These are phyloP conservation scores for Anguilla marmorata DNA, from an alignment of 2,797 vertebrate genomes.

Conservation along the genomic window DNA sequence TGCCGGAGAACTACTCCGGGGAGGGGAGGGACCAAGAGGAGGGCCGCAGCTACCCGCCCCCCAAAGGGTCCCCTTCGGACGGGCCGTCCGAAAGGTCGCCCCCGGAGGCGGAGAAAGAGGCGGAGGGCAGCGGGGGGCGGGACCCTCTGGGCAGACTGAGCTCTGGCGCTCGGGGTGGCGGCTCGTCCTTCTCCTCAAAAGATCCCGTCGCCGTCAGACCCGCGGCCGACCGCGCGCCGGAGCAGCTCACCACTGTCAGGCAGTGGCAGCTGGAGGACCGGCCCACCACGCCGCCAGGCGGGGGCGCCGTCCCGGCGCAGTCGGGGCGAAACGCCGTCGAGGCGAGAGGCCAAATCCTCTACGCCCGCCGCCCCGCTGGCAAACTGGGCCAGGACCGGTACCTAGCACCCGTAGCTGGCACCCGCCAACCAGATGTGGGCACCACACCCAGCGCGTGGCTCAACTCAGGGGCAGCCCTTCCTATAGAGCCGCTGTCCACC, in stretches of 20 bases:
- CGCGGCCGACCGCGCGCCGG: conserved; percentile 44
- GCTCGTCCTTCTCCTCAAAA: conserved; percentile 43
- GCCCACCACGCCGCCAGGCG: conserved; percentile 50
- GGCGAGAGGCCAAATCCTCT: conserved; percentile 68
- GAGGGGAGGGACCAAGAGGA: conserved; percentile 68
- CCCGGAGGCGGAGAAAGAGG: conserved; percentile 60
- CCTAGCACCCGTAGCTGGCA: conserved; percentile 30
- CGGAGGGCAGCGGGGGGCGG: conserved; percentile 66
- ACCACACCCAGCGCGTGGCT: conserved; percentile 38
- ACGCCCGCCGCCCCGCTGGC: conserved; percentile 54
- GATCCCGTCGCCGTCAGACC: conserved; percentile 22
- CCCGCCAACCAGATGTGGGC: conserved; percentile 25
- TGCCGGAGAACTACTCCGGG: conserved; percentile 75
- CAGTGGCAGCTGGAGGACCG: conserved; percentile 65
- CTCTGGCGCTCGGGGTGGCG: conserved; percentile 37
- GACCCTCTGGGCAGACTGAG: conserved; percentile 46
- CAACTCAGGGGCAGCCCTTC: conserved; percentile 40
- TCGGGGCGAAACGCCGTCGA: conserved; percentile 53
- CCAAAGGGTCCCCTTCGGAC: conserved; percentile 25
- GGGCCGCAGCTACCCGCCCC: conserved; percentile 41
- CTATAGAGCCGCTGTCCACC: conserved; percentile 51
- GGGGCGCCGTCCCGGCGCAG: not conserved
- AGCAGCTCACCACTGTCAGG: conserved; percentile 60
- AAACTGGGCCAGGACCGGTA: conserved; percentile 50
- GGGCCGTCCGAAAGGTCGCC: conserved; percentile 13